These are phyloP conservation scores for Danionella dracula DNA, from an alignment of 2,797 vertebrate species.

Conservation along the genomic window DNA sequence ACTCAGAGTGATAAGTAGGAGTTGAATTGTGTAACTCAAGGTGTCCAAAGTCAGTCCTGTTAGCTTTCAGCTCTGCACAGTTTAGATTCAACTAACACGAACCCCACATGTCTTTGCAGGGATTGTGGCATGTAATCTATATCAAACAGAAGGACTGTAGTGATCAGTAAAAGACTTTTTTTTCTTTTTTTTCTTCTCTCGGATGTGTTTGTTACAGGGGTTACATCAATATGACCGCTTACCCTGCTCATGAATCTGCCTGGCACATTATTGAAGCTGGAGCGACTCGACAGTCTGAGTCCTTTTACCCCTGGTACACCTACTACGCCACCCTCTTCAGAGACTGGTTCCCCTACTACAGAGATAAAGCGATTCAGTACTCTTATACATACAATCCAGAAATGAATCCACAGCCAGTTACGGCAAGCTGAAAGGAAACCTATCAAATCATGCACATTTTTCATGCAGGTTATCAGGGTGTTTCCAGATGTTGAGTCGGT, in stretches of 20 bases:
- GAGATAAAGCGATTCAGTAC: constrained; percentile 57
- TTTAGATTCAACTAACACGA: no score
- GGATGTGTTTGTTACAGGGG: constrained; percentile 55
- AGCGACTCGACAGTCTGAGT: constrained; percentile 57
- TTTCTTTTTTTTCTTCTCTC: not conserved
- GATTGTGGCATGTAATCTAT: no score
- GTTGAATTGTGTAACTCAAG: not conserved
- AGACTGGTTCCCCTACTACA: constrained; percentile 63
- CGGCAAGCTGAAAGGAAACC: not conserved
- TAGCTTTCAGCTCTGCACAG: no score
- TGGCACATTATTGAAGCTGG: constrained; percentile 73
- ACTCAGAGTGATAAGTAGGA: not conserved
- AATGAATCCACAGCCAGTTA: not conserved
- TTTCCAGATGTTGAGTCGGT: no score
- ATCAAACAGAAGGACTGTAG: not conserved
- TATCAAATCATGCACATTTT: no score
- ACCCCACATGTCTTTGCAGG: no score
- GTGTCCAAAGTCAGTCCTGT: no score
- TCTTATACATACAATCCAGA: constrained; percentile 59
- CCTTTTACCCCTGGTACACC: constrained; percentile 76
- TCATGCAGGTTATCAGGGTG: no score
- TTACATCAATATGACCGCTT: constrained; percentile 53
- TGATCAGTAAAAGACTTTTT: no score
- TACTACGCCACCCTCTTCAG: constrained; percentile 45
- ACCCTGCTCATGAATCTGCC: constrained; percentile 74